Conservation (phyloP, 2,888 invertebrate species). For the Calameuta pallipes region DNA sequence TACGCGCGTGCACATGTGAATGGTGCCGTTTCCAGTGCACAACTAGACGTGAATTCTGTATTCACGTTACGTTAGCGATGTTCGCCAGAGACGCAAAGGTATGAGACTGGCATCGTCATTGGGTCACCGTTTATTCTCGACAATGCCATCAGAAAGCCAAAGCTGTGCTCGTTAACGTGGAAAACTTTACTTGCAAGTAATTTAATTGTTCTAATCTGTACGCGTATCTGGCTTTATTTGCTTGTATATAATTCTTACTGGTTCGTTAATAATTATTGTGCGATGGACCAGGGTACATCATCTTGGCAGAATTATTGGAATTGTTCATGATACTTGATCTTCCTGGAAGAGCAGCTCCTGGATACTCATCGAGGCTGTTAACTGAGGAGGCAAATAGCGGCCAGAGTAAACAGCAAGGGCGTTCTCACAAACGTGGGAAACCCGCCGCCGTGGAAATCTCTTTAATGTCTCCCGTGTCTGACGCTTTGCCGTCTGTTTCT, state of each 20-base stretch:
- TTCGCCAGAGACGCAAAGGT: conserved; percentile 20
- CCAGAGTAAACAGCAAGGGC: conserved; percentile 43
- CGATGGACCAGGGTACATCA: not conserved
- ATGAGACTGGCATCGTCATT: conserved; percentile 31
- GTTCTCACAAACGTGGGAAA: conserved; percentile 39
- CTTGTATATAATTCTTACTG: not conserved
- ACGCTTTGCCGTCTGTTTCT: not conserved
- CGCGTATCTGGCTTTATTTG: not conserved
- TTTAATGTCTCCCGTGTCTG: conserved; percentile 5
- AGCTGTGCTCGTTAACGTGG: not conserved
- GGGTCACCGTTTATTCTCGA: conserved; percentile 20
- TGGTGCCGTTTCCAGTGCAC: conserved; percentile 19
- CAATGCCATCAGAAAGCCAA: not conserved
- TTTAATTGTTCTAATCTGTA: not conserved
- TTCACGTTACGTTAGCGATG: conserved; percentile 28
- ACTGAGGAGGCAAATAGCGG: conserved; percentile 19
- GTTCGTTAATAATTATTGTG: not conserved
- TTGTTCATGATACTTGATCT: not conserved
- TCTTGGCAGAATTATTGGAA: not conserved
- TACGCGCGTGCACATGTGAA: not conserved
- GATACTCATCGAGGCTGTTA: conserved; percentile 5
- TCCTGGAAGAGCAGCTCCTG: conserved; percentile 3
- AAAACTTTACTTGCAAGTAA: not conserved
- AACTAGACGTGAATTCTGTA: conserved; percentile 41
- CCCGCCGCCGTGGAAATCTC: conserved; percentile 10